Evolutionary conservation across 2,888 invertebrate species (phyloP).

Genomic region (Muscina levida): DNA sequence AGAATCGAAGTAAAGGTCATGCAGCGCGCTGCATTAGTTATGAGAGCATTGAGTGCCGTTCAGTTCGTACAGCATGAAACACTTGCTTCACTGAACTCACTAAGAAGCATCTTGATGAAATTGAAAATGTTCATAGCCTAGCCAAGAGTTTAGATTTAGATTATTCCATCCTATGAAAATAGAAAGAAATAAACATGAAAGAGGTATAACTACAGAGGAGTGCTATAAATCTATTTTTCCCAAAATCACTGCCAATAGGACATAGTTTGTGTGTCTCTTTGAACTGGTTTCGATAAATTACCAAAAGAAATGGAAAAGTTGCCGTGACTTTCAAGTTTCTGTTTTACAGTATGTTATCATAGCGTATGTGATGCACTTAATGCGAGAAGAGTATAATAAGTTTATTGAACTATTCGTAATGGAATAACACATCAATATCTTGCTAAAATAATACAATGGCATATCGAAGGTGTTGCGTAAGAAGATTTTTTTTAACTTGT

Average conservation of each 20-base stretch:
- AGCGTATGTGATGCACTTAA: too few species aligned
- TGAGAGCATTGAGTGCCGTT: constrained; percentile 26
- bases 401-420: too few species aligned
- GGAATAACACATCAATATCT: too few species aligned
- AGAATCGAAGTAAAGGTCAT: constrained; percentile 53
- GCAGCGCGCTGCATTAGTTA: constrained; percentile 49
- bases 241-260: not conserved
- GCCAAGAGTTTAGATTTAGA: not conserved
- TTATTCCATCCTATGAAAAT: constrained; percentile 5
- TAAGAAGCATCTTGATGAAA: constrained; percentile 1
- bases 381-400: too few species aligned
- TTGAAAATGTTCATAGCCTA: constrained; percentile 1
- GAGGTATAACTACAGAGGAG: not conserved
- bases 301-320: constrained; percentile 9
- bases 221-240: constrained; percentile 31
- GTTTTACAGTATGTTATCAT: too few species aligned
- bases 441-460: too few species aligned
- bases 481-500: too few species aligned
- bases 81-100: constrained; percentile 1
- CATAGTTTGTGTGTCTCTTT: constrained; percentile 11
- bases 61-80: constrained; percentile 12
- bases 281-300: constrained; percentile 32
- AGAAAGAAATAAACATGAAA: constrained; percentile 1
- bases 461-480: too few species aligned
- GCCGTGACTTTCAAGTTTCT: constrained; percentile 13